Base-by-base conservation (phyloP, 2,888 invertebrate genomes). In the Cyclophora albipunctata region DNA sequence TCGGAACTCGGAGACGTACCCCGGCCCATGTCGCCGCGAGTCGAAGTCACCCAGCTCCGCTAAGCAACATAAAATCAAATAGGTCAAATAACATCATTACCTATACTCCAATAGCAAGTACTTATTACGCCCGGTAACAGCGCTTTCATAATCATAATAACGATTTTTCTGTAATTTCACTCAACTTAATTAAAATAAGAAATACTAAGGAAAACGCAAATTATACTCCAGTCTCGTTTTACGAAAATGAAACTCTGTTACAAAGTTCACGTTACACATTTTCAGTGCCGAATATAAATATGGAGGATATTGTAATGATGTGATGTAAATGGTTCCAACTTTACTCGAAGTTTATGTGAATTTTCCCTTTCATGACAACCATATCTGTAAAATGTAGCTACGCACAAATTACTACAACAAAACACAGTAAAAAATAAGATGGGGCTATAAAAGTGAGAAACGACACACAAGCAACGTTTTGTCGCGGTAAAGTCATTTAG, bases 11-110 rank as follows among this genome's bases (percentile, higher is more conserved):
- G 97, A 96, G 58, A 98, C 95, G 83, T 98, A 98, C 50, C 97
- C 97, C 34, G 93, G 91, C 40, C 93, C 93, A 79, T 98, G 97
- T 51, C 96, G 90, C 63, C 96, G 91, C 37, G 94, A 92, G 81
- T 98, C 98, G 82, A 94, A 98, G 90, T 98, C 98, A 2, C 98
- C 98, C 55, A 98, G 89, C 90, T 98, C 98, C 72, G 98, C 98
- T 98, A 88, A 49, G 62, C 53, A 68, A 64, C 61, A 48, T 57
- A 40, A 45, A 45, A 42, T 48, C 42, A 54, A 49, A 53, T 51
- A 45, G 49, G 45, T 47, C 35, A 48, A 43, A 45, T 37, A 7
- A 47, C 40, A 49, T 43, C 42, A 2, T 20, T 20, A n/a, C n/a
- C n/a, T n/a, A 20, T 20, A 20, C 20, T 20, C 20, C 2, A 20